Evolutionary conservation across 2,888 invertebrate species (phyloP).

Genomic region (Melikaiella ostensackeni): DNA sequence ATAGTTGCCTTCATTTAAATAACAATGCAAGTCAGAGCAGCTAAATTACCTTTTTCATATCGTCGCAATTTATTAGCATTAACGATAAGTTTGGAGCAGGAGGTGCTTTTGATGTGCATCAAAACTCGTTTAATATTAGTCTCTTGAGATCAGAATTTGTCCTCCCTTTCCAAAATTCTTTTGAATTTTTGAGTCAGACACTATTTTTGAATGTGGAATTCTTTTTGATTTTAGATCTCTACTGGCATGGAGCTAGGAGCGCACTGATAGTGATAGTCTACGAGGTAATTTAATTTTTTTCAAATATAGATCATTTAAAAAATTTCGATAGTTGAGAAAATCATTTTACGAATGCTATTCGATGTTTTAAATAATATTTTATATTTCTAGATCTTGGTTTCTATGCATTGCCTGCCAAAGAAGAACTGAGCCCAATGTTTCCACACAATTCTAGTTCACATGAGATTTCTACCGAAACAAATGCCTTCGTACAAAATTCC

Average conservation of each 20-base stretch:
- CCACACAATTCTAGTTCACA: conserved; percentile 80
- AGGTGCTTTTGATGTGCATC: neutral
- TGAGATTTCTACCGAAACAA: conserved; percentile 79
- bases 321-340: neutral
- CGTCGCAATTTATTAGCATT: conserved; percentile 24
- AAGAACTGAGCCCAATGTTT: conserved; percentile 80
- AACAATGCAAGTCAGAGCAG: conserved; percentile 25
- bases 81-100: conserved; percentile 2
- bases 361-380: neutral
- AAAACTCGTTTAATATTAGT: neutral
- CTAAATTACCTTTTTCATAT: conserved; percentile 30
- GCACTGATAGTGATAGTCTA: conserved; percentile 76
- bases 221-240: conserved; percentile 74
- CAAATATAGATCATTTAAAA: conserved; percentile 56
- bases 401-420: conserved; percentile 80
- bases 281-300: conserved; percentile 65
- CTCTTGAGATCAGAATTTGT: conserved; percentile 12
- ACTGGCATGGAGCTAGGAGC: conserved; percentile 78
- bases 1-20: conserved; percentile 34
- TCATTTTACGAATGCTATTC: neutral
- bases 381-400: conserved; percentile 77
- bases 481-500: conserved; percentile 80
- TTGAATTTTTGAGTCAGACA: neutral
- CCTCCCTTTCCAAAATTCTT: neutral
- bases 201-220: neutral